Evolutionary conservation across 1,140 invertebrate genomes (phyloP).

Genomic region (Kradibia gibbosae): DNA sequence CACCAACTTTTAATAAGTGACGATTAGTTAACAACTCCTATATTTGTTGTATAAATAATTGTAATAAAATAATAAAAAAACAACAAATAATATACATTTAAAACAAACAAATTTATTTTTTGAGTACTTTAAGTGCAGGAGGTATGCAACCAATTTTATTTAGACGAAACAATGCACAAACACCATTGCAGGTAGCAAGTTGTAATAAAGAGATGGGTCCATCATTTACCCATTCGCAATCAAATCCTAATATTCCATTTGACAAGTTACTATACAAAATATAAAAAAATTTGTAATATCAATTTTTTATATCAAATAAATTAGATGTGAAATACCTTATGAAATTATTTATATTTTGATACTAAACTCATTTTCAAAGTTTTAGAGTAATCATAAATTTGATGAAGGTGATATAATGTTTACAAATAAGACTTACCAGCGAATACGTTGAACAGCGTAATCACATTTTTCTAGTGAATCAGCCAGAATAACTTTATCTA

Average conservation of each 20-base stretch:
- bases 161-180: slow-evolving; percentile 78
- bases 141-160: slow-evolving; percentile 76
- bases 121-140: slow-evolving; percentile 70
- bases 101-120: neutral
- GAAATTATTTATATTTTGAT: neutral
- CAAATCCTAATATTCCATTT: slow-evolving; percentile 76
- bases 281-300: slow-evolving; percentile 39
- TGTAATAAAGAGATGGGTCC: slow-evolving; percentile 78
- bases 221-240: slow-evolving; percentile 81
- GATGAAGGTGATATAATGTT: slow-evolving; percentile 40
- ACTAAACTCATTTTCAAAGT: slow-evolving; percentile 18
- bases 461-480: slow-evolving; percentile 68
- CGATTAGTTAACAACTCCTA: slow-evolving; percentile 72
- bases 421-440: slow-evolving; percentile 59
- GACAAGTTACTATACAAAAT: slow-evolving; percentile 61
- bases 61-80: slow-evolving; percentile 15
- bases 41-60: slow-evolving; percentile 43
- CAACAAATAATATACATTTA: neutral
- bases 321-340: neutral
- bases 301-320: slow-evolving; percentile 10
- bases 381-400: neutral
- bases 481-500: slow-evolving; percentile 66
- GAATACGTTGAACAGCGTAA: slow-evolving; percentile 68
- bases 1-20: slow-evolving; percentile 82
- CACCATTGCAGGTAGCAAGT: slow-evolving; percentile 76